phyloP scores from a whole-genome alignment of 2,888 invertebrate genomes.

The Dryococelus australis region DNA sequence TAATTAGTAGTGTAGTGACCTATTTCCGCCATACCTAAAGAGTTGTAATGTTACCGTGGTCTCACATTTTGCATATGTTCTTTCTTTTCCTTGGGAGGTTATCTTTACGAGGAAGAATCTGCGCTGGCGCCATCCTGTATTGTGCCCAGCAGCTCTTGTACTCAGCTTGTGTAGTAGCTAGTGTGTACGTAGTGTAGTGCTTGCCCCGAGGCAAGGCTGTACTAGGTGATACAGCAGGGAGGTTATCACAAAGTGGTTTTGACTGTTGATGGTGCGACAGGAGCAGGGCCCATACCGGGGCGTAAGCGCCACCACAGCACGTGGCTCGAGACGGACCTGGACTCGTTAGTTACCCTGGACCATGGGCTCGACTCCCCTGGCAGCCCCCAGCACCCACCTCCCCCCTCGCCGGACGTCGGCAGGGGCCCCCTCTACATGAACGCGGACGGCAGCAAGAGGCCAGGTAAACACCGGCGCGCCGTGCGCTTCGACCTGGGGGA shows the following conservation, averaged over 20 bases:
- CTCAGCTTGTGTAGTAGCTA: too few species aligned
- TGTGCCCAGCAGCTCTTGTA: too few species aligned
- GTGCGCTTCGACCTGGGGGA: neutral
- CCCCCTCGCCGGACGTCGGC: slow-evolving; percentile 44
- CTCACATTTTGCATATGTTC: too few species aligned
- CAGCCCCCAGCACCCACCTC: slow-evolving; percentile 38
- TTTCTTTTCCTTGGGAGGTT: too few species aligned
- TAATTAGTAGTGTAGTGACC: too few species aligned
- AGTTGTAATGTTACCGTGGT: too few species aligned
- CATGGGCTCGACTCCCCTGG: slow-evolving; percentile 63
- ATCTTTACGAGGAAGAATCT: too few species aligned
- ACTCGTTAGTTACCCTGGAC: slow-evolving; percentile 79
- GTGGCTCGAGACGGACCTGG: slow-evolving; percentile 91
- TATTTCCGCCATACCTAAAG: too few species aligned
- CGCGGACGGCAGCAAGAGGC: slow-evolving; percentile 59
- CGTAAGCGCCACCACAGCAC: slow-evolving; percentile 69
- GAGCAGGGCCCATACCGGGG: slow-evolving; percentile 51
- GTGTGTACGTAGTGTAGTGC: too few species aligned
- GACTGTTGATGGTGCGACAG: slow-evolving; percentile 36
- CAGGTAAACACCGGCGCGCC: slow-evolving; percentile 32
- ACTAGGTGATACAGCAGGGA: neutral
- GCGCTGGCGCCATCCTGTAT: too few species aligned
- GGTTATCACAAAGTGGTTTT: neutral
- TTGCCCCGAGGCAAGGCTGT: too few species aligned
- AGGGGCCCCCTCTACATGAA: slow-evolving; percentile 74